Conservation (phyloP, 2,888 invertebrate species). For the Corbicula japonica region DNA sequence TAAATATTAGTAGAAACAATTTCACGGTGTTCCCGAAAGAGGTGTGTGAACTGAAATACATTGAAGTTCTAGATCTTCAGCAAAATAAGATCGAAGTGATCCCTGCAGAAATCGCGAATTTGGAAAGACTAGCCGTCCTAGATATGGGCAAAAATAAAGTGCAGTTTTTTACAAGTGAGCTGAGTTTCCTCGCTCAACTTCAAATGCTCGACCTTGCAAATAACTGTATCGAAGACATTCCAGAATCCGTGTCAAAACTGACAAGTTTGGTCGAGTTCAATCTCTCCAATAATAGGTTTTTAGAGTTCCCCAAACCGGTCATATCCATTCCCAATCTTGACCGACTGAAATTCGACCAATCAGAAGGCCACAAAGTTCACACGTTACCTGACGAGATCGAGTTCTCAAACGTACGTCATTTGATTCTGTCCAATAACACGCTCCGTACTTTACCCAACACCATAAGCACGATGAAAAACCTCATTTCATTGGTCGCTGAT, state of each 20-base stretch:
- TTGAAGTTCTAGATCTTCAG: slow-evolving; percentile 77
- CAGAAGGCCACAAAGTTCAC: slow-evolving; percentile 77
- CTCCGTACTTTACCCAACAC: slow-evolving; percentile 78
- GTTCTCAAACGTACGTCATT: slow-evolving; percentile 72
- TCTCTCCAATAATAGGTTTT: slow-evolving; percentile 82
- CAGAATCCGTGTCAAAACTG: slow-evolving; percentile 93
- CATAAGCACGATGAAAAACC: slow-evolving; percentile 77
- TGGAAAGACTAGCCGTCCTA: slow-evolving; percentile 74
- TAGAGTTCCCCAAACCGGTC: slow-evolving; percentile 81
- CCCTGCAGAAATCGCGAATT: slow-evolving; percentile 74
- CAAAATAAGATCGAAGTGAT: slow-evolving; percentile 75
- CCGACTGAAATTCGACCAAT: slow-evolving; percentile 80
- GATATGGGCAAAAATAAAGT: slow-evolving; percentile 76
- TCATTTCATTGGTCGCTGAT: slow-evolving; percentile 78
- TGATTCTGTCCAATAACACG: slow-evolving; percentile 81
- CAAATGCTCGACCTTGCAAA: slow-evolving; percentile 76
- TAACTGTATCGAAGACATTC: slow-evolving; percentile 76
- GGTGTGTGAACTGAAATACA: slow-evolving; percentile 70
- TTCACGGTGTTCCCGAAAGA: slow-evolving; percentile 77
- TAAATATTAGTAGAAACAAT: slow-evolving; percentile 78
- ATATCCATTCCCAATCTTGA: slow-evolving; percentile 79
- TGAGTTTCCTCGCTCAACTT: slow-evolving; percentile 74
- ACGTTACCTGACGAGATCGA: slow-evolving; percentile 81
- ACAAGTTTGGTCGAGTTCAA: slow-evolving; percentile 73
- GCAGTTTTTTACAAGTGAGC: slow-evolving; percentile 70